phyloP scores from a whole-genome alignment of 2,797 vertebrate species.

The Helicolenus hilgendorfi region DNA sequence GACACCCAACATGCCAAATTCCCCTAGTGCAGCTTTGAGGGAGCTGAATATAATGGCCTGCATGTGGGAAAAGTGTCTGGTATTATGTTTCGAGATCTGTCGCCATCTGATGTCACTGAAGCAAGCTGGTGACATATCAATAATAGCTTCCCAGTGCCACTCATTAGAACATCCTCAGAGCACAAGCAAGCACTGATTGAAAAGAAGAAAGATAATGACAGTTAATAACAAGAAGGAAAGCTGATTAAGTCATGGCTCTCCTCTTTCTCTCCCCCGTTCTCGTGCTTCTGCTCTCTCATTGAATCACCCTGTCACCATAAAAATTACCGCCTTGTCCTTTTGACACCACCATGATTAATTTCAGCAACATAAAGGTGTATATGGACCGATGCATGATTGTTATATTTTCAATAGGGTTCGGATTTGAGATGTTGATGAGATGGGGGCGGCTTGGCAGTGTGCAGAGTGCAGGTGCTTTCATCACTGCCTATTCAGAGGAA shows the following conservation, averaged over 20 bases:
- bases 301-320: slow-evolving; percentile 65
- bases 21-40: slow-evolving; percentile 17
- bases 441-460: slow-evolving; percentile 45
- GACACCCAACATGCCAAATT: slow-evolving; percentile 17
- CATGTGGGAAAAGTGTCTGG: slow-evolving; percentile 57
- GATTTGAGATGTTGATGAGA: slow-evolving; percentile 55
- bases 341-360: slow-evolving; percentile 83
- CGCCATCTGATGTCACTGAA: slow-evolving; percentile 71
- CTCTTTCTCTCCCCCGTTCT: slow-evolving; percentile 34
- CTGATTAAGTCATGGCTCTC: slow-evolving; percentile 82
- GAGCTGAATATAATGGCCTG: slow-evolving; percentile 36
- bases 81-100: slow-evolving; percentile 78
- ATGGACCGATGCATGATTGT: slow-evolving; percentile 71
- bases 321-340: slow-evolving; percentile 82
- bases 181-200: slow-evolving; percentile 88
- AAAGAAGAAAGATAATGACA: slow-evolving; percentile 87
- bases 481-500: slow-evolving; percentile 78
- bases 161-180: slow-evolving; percentile 81
- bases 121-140: slow-evolving; percentile 78
- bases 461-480: slow-evolving; percentile 83
- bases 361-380: slow-evolving; percentile 77
- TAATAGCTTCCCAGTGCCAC: slow-evolving; percentile 82
- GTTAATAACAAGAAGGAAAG: slow-evolving; percentile 84
- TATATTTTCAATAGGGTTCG: slow-evolving; percentile 62
- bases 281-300: slow-evolving; percentile 42